phyloP scores from a whole-genome alignment of 2,113 vertebrate genomes.

The Bombycilla garrulus region DNA sequence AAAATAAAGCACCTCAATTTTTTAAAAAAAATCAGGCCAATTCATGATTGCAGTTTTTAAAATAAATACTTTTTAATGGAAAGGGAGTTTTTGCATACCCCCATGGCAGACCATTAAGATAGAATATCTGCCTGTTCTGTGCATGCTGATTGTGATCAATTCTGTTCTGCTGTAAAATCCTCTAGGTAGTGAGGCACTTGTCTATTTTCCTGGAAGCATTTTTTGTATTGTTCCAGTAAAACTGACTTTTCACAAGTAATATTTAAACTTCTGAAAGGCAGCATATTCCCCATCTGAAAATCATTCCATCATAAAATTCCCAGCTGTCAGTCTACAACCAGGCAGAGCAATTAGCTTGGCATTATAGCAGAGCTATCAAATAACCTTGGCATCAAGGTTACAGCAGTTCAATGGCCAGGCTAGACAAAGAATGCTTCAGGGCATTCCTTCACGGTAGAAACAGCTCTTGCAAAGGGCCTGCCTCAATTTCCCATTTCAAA shows the following conservation, averaged over 20 bases:
- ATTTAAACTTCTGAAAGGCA: neutral
- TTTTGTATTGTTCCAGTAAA: neutral
- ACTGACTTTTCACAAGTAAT: neutral
- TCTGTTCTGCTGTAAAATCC: neutral
- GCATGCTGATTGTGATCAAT: neutral
- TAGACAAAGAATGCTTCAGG: conserved; percentile 2
- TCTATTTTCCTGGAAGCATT: neutral
- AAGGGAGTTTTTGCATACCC: neutral
- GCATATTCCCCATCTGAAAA: neutral
- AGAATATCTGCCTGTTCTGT: neutral
- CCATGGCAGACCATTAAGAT: neutral
- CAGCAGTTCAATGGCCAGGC: neutral
- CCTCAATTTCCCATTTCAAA: neutral
- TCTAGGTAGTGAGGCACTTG: neutral
- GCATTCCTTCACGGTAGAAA: neutral
- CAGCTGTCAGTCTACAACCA: neutral
- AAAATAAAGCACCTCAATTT: neutral
- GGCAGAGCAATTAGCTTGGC: neutral
- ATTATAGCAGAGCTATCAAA: neutral
- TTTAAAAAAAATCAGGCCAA: neutral
- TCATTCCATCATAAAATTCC: neutral
- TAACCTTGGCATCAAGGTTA: conserved; percentile 46
- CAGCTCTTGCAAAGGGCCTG: neutral
- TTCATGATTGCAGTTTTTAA: neutral
- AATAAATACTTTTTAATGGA: neutral